Evolutionary conservation across 2,113 vertebrate species (phyloP).

Genomic region (Notechis scutatus): DNA sequence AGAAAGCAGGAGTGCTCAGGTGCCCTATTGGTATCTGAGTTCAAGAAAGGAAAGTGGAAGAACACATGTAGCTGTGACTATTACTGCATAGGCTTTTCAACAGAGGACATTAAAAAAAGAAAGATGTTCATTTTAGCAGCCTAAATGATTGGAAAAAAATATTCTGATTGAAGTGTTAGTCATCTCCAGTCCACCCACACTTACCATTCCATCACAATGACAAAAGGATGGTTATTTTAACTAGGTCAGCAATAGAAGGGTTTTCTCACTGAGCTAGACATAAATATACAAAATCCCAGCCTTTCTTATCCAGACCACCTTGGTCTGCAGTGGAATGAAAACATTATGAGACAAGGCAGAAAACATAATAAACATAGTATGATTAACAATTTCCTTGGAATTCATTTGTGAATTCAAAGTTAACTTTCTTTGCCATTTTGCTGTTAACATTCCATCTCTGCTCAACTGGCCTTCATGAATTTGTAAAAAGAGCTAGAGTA

Average conservation of each 20-base stretch:
- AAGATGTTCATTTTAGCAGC: constrained; percentile 25
- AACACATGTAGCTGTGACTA: constrained; percentile 2
- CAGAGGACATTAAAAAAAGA: constrained; percentile 16
- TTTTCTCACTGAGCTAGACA: constrained; percentile 37
- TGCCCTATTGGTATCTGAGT: background rate
- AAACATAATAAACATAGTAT: constrained; percentile 49
- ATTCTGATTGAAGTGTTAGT: constrained; percentile 3
- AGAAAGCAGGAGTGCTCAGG: background rate
- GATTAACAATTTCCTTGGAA: constrained; percentile 42
- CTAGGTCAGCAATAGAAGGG: constrained; percentile 30
- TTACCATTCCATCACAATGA: constrained; percentile 2
- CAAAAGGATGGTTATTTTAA: constrained; percentile 36
- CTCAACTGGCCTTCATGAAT: constrained; percentile 11
- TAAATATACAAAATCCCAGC: constrained; percentile 59
- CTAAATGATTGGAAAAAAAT: background rate
- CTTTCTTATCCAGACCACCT: constrained; percentile 55
- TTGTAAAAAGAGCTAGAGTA: constrained; percentile 1
- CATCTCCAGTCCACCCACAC: constrained; percentile 22
- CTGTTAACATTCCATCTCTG: background rate
- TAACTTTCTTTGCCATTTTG: constrained; percentile 21
- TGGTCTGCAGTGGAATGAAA: constrained; percentile 39
- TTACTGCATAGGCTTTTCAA: constrained; percentile 3
- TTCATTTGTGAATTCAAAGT: constrained; percentile 31
- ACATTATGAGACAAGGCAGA: constrained; percentile 52
- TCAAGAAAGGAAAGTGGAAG: background rate